These are phyloP conservation scores for Antechinus flavipes DNA, from an alignment of 2,113 vertebrate genomes.

Conservation along the genomic window DNA sequence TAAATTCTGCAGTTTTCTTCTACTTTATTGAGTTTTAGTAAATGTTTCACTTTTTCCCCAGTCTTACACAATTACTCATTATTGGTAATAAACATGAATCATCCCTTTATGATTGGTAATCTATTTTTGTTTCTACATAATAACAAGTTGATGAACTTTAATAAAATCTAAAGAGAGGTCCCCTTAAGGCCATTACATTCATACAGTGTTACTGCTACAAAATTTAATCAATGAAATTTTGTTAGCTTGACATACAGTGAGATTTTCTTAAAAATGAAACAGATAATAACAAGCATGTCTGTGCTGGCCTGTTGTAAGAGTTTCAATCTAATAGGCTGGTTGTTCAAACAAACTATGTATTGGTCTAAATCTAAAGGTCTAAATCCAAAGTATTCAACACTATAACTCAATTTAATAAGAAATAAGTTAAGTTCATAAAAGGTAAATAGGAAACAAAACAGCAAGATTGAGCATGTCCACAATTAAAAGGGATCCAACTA, in stretches of 20 bases:
- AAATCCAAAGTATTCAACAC: constrained; percentile 63
- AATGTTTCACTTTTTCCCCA: constrained; percentile 52
- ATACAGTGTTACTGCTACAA: constrained; percentile 73
- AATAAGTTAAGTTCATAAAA: constrained; percentile 69
- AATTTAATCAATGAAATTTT: constrained; percentile 62
- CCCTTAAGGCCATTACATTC: constrained; percentile 63
- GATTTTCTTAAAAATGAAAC: constrained; percentile 66
- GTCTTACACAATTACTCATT: constrained; percentile 70
- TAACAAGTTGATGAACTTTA: constrained; percentile 71
- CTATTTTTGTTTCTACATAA: constrained; percentile 77
- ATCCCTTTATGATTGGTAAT: constrained; percentile 72
- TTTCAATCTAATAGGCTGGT: constrained; percentile 68
- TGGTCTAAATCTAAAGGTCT: constrained; percentile 66
- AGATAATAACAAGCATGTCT: constrained; percentile 78
- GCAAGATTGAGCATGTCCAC: constrained; percentile 77
- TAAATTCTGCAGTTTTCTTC: constrained; percentile 48
- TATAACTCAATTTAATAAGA: constrained; percentile 77
- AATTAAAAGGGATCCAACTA: constrained; percentile 54
- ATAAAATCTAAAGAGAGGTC: constrained; percentile 74
- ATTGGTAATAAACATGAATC: constrained; percentile 72
- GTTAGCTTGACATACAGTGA: constrained; percentile 59
- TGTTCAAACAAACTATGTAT: constrained; percentile 77
- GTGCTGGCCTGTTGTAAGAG: constrained; percentile 64
- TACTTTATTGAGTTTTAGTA: constrained; percentile 65
- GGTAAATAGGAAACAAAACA: constrained; percentile 80